Evolutionary conservation across 2,888 invertebrate genomes (phyloP).

Genomic region (Acleris cristana): DNA sequence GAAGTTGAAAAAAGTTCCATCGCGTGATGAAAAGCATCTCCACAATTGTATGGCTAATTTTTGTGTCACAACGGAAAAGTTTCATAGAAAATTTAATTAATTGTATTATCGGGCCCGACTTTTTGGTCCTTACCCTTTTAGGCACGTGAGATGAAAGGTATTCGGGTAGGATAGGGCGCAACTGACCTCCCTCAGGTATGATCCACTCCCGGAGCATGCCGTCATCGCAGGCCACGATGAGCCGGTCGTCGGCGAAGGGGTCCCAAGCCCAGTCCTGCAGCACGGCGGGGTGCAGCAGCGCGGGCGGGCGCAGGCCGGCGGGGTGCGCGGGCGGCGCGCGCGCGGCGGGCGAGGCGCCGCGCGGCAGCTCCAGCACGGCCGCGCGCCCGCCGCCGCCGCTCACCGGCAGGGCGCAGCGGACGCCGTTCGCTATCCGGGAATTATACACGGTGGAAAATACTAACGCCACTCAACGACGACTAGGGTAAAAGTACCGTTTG

Average conservation of each 20-base stretch:
- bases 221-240: slow-evolving; percentile 94
- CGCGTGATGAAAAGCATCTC: too few relatives aligned
- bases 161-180: too few relatives aligned
- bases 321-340: slow-evolving; percentile 85
- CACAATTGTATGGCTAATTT: too few relatives aligned
- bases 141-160: too few relatives aligned
- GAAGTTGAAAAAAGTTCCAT: too few relatives aligned
- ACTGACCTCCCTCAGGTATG: slow-evolving; percentile 84
- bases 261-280: slow-evolving; percentile 98
- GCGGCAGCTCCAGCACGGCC: slow-evolving; percentile 91
- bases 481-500: too few relatives aligned
- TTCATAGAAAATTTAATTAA: too few relatives aligned
- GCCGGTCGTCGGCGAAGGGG: slow-evolving; percentile 91
- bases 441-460: too few relatives aligned
- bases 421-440: slow-evolving; percentile 88
- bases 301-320: slow-evolving; percentile 92
- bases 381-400: slow-evolving; percentile 96
- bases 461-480: too few relatives aligned
- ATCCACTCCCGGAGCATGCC: slow-evolving; percentile 92
- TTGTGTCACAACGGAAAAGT: too few relatives aligned
- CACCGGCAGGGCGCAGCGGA: slow-evolving; percentile 94
- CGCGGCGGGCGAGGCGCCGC: slow-evolving; percentile 55
- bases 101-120: too few relatives aligned
- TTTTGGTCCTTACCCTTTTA: too few relatives aligned
- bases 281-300: slow-evolving; percentile 94